Evolutionary conservation across 2,113 vertebrate genomes (phyloP).

Genomic region (Eolophus roseicapilla): DNA sequence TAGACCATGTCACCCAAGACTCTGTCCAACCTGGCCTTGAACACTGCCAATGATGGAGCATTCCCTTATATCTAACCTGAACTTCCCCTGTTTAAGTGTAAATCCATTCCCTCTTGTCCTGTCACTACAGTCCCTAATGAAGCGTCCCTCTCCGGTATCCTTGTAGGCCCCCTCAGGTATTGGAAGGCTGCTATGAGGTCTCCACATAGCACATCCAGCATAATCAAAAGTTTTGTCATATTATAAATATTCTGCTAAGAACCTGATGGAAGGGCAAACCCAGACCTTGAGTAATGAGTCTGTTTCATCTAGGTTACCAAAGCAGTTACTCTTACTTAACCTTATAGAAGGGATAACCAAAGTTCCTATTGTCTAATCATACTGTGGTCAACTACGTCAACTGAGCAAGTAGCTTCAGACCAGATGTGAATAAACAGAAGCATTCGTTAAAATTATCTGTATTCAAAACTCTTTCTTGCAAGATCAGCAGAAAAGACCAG

Average conservation of each 20-base stretch:
- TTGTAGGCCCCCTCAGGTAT: background rate
- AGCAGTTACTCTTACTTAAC: background rate
- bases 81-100: background rate
- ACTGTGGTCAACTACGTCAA: background rate
- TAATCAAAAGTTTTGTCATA: background rate
- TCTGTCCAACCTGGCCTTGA: background rate
- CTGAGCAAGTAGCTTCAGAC: background rate
- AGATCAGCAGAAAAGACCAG: background rate
- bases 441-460: background rate
- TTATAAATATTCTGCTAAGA: background rate
- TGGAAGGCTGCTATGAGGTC: background rate
- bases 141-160: background rate
- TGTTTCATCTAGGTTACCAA: background rate
- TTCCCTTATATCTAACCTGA: background rate
- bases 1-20: background rate
- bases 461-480: background rate
- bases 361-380: background rate
- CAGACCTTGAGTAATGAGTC: background rate
- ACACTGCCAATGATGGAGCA: background rate
- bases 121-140: background rate
- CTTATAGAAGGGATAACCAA: background rate
- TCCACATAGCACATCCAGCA: background rate
- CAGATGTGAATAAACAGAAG: background rate
- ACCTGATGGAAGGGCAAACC: background rate
- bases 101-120: background rate